These are phyloP conservation scores for Drosophila burlai DNA, from an alignment of 1,140 invertebrate species.

Conservation along the genomic window DNA sequence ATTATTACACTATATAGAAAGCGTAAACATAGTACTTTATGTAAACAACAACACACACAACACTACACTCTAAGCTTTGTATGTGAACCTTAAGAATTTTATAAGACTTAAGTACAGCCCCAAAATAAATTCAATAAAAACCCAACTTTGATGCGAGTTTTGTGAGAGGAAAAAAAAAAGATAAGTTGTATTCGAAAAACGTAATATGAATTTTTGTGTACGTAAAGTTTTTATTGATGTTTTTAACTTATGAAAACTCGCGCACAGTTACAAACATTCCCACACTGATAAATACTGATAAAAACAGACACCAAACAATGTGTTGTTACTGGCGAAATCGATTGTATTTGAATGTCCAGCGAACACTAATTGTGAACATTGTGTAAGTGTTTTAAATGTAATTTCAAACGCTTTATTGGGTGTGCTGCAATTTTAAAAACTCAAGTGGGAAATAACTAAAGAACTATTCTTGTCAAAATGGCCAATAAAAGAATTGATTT, in stretches of 20 bases:
- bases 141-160: constrained; percentile 21
- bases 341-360: constrained; percentile 27
- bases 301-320: constrained; percentile 28
- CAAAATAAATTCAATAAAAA: constrained; percentile 39
- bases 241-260: constrained; percentile 56
- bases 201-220: constrained; percentile 43
- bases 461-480: constrained; percentile 84
- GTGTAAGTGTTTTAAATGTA: constrained; percentile 65
- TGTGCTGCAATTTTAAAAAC: constrained; percentile 44
- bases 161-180: not conserved
- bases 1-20: constrained; percentile 12
- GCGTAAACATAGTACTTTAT: constrained; percentile 48
- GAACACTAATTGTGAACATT: constrained; percentile 63
- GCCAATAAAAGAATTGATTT: constrained; percentile 81
- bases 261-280: constrained; percentile 56
- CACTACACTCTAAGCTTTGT: constrained; percentile 58
- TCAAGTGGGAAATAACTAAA: constrained; percentile 60
- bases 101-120: constrained; percentile 56
- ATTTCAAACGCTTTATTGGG: constrained; percentile 55
- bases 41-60: constrained; percentile 39
- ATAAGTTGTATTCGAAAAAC: constrained; percentile 39
- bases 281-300: constrained; percentile 10
- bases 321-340: constrained; percentile 49
- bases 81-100: constrained; percentile 73
- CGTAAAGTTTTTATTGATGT: constrained; percentile 50